These are phyloP conservation scores for Altica lythri DNA, from an alignment of 2,888 invertebrate species.

Conservation along the genomic window DNA sequence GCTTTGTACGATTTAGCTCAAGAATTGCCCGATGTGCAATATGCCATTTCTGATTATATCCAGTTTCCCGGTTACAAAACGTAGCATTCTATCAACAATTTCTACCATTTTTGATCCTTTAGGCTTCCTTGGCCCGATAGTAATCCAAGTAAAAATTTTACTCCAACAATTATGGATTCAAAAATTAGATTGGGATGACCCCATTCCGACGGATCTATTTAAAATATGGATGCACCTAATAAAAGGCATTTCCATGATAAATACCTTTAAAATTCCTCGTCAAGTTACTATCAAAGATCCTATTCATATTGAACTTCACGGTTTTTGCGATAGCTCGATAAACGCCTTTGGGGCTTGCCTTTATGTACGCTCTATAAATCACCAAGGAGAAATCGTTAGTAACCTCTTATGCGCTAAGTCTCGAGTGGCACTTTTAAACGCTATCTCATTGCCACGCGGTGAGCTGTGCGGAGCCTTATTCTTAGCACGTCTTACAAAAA, in stretches of 20 bases:
- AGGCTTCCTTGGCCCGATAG: slow-evolving; percentile 16
- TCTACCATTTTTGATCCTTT: slow-evolving; percentile 17
- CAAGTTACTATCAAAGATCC: neutral
- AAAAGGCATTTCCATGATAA: neutral
- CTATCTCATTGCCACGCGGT: neutral
- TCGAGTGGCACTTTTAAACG: neutral
- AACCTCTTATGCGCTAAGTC: slow-evolving; percentile 5
- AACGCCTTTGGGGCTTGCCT: neutral
- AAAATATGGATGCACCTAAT: neutral
- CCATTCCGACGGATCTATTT: neutral
- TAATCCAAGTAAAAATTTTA: slow-evolving; percentile 16
- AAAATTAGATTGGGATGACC: slow-evolving; percentile 17
- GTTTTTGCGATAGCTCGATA: neutral
- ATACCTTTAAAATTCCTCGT: neutral
- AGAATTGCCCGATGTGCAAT: neutral
- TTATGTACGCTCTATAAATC: neutral
- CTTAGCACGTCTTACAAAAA: neutral
- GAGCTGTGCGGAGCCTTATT: slow-evolving; percentile 2
- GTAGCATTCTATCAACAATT: slow-evolving; percentile 10
- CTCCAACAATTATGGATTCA: slow-evolving; percentile 26
- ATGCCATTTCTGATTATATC: neutral
- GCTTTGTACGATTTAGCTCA: neutral
- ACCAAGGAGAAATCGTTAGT: too few relatives aligned
- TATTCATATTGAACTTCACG: slow-evolving; percentile 2
- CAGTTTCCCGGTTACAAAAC: slow-evolving; percentile 8